Conservation (phyloP, 2,888 invertebrate genomes). For the Tachina grossa region DNA sequence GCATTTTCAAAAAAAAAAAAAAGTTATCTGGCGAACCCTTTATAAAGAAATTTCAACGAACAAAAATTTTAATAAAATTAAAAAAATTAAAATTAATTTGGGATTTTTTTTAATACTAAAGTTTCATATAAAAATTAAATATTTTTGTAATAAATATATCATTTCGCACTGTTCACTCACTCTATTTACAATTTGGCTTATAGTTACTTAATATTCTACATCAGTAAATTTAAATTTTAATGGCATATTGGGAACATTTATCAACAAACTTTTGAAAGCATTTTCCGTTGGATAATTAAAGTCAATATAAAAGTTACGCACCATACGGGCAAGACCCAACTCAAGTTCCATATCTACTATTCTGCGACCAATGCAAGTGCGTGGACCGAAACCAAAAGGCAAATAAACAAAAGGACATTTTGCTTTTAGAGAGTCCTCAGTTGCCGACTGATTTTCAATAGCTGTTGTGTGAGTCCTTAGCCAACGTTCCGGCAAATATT, state of each 20-base stretch:
- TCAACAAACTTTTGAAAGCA: slow-evolving; percentile 71
- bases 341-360: slow-evolving; percentile 88
- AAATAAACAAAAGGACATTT: slow-evolving; percentile 78
- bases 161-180: too few species aligned
- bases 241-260: slow-evolving; percentile 78
- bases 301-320: slow-evolving; percentile 77
- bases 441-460: neutral
- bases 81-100: too few species aligned
- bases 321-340: slow-evolving; percentile 75
- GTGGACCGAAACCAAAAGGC: slow-evolving; percentile 87
- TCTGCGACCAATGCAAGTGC: slow-evolving; percentile 87
- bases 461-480: slow-evolving; percentile 24
- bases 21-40: too few species aligned
- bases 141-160: too few species aligned
- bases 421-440: slow-evolving; percentile 56
- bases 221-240: slow-evolving; percentile 77
- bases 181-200: too few species aligned
- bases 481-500: slow-evolving; percentile 74
- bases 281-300: slow-evolving; percentile 74
- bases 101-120: too few species aligned
- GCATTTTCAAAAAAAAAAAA: too few species aligned
- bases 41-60: too few species aligned
- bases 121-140: too few species aligned
- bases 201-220: slow-evolving; percentile 3
- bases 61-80: too few species aligned